A percentile compares a stretch with the other conserved stretches of the same genome.
phyloP scores from a whole-genome alignment of 2,797 vertebrate genomes.

The Sebastes trivittatus region DNA sequence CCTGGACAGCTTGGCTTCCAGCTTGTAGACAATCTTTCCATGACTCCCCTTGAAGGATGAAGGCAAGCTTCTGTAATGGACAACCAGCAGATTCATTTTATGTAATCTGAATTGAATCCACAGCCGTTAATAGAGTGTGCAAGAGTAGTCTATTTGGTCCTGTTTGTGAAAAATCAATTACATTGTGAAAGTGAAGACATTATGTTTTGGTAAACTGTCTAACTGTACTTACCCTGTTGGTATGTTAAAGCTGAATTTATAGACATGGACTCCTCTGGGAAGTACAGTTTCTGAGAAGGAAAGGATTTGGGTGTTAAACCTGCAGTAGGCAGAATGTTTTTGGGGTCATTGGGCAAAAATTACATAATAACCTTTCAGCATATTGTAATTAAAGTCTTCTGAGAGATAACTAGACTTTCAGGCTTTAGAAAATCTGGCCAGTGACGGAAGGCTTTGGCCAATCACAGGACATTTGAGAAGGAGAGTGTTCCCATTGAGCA shows the following conservation, averaged over 20 bases:
- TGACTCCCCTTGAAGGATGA: slow-evolving; percentile 89
- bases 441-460: too few relatives aligned
- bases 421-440: too few relatives aligned
- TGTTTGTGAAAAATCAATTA: neutral
- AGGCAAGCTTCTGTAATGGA: slow-evolving; percentile 88
- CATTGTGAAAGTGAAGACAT: neutral
- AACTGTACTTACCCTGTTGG: slow-evolving; percentile 89
- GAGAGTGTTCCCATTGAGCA: too few relatives aligned
- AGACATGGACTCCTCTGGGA: slow-evolving; percentile 89
- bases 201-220: neutral
- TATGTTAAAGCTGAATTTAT: slow-evolving; percentile 90
- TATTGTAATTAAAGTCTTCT: too few relatives aligned
- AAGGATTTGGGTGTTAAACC: neutral
- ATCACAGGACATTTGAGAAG: too few relatives aligned
- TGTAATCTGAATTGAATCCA: neutral
- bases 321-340: too few relatives aligned
- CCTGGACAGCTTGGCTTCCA: slow-evolving; percentile 91
- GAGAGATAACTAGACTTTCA: too few relatives aligned
- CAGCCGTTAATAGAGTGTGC: neutral
- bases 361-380: too few relatives aligned
- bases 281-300: slow-evolving; percentile 70
- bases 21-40: slow-evolving; percentile 91
- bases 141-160: neutral
- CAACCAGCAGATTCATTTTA: neutral
- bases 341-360: too few relatives aligned